These are phyloP conservation scores for Drosophila sp. DNA, from an alignment of 1,140 invertebrate species.

Conservation along the genomic window DNA sequence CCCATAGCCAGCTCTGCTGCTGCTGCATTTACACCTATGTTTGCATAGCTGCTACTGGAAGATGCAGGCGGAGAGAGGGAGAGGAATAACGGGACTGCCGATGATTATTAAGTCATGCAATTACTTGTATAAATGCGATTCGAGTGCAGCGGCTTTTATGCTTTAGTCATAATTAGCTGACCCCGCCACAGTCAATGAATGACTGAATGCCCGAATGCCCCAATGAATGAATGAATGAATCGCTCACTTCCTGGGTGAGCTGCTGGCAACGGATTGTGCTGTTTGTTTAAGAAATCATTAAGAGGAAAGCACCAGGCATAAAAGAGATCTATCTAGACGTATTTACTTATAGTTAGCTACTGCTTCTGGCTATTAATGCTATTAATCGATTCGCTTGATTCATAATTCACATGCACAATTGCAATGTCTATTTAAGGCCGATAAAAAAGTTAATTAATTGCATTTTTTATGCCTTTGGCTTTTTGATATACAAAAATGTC, in stretches of 20 bases:
- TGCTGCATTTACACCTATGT: not conserved
- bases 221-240: constrained; percentile 1
- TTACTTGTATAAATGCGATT: not conserved
- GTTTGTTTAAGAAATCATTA: not conserved
- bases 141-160: constrained; percentile 15
- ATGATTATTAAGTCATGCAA: constrained; percentile 10
- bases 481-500: constrained; percentile 32
- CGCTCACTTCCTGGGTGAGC: not conserved
- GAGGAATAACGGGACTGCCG: not conserved
- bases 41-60: not conserved
- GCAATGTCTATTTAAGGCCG: constrained; percentile 35
- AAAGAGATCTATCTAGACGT: not conserved
- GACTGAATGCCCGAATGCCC: constrained; percentile 7
- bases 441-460: constrained; percentile 52
- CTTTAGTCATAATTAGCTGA: constrained; percentile 39
- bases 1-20: constrained; percentile 18
- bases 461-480: constrained; percentile 25
- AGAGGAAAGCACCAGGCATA: not conserved
- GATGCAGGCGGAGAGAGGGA: not conserved
- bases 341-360: not conserved
- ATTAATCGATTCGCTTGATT: constrained; percentile 44
- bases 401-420: constrained; percentile 29
- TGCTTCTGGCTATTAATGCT: constrained; percentile 38
- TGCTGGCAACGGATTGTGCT: not conserved
- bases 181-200: constrained; percentile 44